Evolutionary conservation across 2,888 invertebrate species (phyloP).

Genomic region (Chrysolina americana): DNA sequence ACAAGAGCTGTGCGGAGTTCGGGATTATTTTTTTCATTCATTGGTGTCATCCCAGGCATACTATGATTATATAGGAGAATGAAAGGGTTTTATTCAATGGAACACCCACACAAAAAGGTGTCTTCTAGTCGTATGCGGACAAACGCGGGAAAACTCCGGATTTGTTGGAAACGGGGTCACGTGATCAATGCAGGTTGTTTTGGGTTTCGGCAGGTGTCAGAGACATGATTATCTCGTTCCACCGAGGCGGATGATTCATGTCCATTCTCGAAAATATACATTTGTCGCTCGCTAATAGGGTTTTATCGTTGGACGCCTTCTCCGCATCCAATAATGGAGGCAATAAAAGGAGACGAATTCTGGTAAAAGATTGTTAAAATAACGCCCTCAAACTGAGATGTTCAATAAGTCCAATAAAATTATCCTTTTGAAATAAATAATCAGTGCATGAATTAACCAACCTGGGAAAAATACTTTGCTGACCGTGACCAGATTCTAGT

Average conservation of each 20-base stretch:
- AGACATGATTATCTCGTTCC: neutral
- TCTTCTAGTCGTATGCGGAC: slow-evolving; percentile 39
- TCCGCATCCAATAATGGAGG: too few relatives aligned
- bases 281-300: neutral
- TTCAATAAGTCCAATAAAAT: too few relatives aligned
- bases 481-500: too few relatives aligned
- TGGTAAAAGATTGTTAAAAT: too few relatives aligned
- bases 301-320: too few relatives aligned
- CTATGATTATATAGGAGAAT: slow-evolving; percentile 5
- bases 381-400: too few relatives aligned
- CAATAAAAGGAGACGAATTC: too few relatives aligned
- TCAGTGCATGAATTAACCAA: too few relatives aligned
- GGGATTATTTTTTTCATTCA: neutral
- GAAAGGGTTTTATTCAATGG: neutral
- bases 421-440: too few relatives aligned
- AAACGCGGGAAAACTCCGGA: neutral
- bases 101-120: neutral
- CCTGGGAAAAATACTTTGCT: too few relatives aligned
- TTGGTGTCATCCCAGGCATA: slow-evolving; percentile 18
- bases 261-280: neutral
- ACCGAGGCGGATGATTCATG: neutral
- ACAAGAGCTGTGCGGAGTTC: neutral
- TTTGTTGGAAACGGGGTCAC: slow-evolving; percentile 37
- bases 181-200: slow-evolving; percentile 48
- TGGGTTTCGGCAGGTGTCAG: neutral